Evolutionary conservation across 2,888 invertebrate genomes (phyloP), one percentile per base, ranked within the genome.

Genomic region (Glaucopsyche alexis): DNA sequence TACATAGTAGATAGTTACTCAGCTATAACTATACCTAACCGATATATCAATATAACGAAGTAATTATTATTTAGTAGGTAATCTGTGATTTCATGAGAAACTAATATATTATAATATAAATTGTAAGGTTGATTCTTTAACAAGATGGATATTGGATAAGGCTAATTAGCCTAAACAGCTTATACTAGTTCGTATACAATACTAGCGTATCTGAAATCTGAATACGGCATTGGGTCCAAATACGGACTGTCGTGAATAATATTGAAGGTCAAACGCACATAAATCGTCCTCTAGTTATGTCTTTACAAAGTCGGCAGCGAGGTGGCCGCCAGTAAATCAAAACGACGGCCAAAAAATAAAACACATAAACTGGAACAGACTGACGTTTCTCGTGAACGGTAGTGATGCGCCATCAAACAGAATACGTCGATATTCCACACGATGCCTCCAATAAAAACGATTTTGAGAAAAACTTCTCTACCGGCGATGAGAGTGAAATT

Each of bases 271-370:
- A 83, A 82, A 77, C 80, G 79, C 80, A 82, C 91, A 90, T 93
- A 92, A 92, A 93, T 91, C 87, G 84, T 86, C 81, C 78, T 82
- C 88, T 87, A 86, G 90, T 91, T 91, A 90, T 87, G 83, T 84
- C 82, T 72, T 87, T 88, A 92, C 90, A 92, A 92, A 90, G 90
- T 91, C 84, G 85, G 87, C 87, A 87, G 88, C 91, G 89, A 91
- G 91, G 85, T 86, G 87, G 83, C 83, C 85, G 89, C 85, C 86
- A 89, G 90, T 91, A 92, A 91, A 91, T 91, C 91, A 91, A 89
- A 90, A 87, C 84, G 87, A 88, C 84, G 84, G 87, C 89, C 85
- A 84, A 89, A 89, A 89, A 90, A 85, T 83, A 81, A 84, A 84
- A 83, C 82, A 86, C 85, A 88, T 84, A 85, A 85, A 83, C 85